These are phyloP conservation scores for Himalopsyche anomala DNA, from an alignment of 2,888 invertebrate genomes.

Conservation along the genomic window DNA sequence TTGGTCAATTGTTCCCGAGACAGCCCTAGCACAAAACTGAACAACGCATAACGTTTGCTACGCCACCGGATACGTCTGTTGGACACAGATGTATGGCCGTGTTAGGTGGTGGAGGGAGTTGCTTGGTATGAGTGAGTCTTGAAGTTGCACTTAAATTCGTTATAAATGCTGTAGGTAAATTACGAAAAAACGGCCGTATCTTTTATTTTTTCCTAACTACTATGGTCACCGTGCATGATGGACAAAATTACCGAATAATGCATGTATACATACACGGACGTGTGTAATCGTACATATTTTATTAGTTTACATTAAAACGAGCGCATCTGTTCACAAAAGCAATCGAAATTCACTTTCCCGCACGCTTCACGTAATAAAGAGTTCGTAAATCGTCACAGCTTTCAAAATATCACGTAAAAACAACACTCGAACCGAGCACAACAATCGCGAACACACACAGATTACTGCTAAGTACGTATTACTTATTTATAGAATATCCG, in stretches of 20 bases:
- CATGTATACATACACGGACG: background rate
- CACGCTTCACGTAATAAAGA: conserved; percentile 20
- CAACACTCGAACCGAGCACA: background rate
- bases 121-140: no score
- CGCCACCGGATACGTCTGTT: no score
- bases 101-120: no score
- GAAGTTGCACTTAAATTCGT: no score
- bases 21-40: no score
- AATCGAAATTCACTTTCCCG: conserved; percentile 26
- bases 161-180: no score
- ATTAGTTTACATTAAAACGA: background rate
- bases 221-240: background rate
- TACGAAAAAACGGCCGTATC: no score
- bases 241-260: background rate
- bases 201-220: no score
- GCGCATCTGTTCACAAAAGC: conserved; percentile 21
- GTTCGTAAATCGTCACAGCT: conserved; percentile 19
- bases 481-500: conserved; percentile 16
- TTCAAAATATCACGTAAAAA: conserved; percentile 10
- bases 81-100: no score
- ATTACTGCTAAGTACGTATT: background rate
- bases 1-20: no score
- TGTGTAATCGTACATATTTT: background rate
- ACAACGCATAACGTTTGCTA: no score
- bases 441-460: conserved; percentile 14